phyloP scores from a whole-genome alignment of 2,113 vertebrate species.

The Chionomys nivalis region DNA sequence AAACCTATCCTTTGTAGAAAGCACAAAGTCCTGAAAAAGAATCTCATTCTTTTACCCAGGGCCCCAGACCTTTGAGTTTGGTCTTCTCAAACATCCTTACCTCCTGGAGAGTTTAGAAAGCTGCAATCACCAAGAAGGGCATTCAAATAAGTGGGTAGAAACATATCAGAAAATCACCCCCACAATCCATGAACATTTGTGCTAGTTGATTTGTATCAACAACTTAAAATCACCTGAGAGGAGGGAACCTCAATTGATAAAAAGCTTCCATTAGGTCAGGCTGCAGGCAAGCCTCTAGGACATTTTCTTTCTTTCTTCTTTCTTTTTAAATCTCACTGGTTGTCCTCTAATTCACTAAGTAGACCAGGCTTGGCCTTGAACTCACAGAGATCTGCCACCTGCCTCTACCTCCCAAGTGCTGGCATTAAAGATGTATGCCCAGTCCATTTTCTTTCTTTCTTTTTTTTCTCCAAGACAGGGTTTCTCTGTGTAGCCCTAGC shows the following conservation, averaged over 20 bases:
- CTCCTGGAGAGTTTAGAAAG: not conserved
- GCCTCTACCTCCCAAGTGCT: not conserved
- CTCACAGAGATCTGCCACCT: not conserved
- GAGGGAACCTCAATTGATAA: not conserved
- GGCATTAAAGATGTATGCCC: not conserved
- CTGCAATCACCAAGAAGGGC: not conserved
- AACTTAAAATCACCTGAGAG: not conserved
- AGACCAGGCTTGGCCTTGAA: not conserved
- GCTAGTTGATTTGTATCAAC: not conserved
- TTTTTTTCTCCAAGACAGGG: not conserved
- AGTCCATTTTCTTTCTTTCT: no score
- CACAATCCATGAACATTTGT: no score
- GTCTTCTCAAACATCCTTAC: not conserved
- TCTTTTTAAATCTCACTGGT: no score
- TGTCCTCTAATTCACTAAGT: not conserved
- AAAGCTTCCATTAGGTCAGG: not conserved
- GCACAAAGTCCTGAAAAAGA: not conserved
- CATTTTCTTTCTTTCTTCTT: not conserved
- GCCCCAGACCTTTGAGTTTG: not conserved
- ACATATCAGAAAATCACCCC: not conserved
- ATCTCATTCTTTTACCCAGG: no score
- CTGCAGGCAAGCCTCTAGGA: not conserved
- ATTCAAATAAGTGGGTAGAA: no score
- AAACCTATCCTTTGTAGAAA: not conserved
- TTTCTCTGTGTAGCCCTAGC: not conserved